phyloP scores from a whole-genome alignment of 2,797 vertebrate species.

The Onychomys leucogaster region DNA sequence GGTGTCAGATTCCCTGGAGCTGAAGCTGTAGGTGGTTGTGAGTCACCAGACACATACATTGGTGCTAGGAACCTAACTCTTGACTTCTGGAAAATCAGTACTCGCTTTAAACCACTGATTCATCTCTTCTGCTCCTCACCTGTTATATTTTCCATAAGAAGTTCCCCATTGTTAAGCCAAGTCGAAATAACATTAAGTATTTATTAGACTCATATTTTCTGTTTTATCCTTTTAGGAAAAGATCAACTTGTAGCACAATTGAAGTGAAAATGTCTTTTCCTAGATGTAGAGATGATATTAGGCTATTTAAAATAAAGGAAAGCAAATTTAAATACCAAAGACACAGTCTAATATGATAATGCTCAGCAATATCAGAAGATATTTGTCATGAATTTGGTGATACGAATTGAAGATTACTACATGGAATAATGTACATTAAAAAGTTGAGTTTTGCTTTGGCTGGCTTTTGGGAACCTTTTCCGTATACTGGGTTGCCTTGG shows the following conservation, averaged over 20 bases:
- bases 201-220: conserved; percentile 15
- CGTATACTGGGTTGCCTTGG: not conserved
- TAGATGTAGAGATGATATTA: conserved; percentile 30
- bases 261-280: conserved; percentile 43
- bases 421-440: not conserved
- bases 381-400: conserved; percentile 55
- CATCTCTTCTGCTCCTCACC: not conserved
- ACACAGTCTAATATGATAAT: conserved; percentile 1
- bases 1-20: not conserved
- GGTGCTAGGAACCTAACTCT: not conserved
- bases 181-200: conserved; percentile 10
- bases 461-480: not conserved
- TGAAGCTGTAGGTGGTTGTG: not conserved
- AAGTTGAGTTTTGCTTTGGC: not conserved
- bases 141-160: conserved; percentile 11
- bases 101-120: not conserved
- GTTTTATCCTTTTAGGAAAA: conserved; percentile 24
- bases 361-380: not conserved
- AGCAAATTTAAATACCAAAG: not conserved
- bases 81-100: not conserved
- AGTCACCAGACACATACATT: too few species aligned
- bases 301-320: conserved; percentile 46
- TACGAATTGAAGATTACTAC: not conserved
- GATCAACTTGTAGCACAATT: conserved; percentile 21
- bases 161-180: conserved; percentile 13